A percentile compares a stretch with the other conserved stretches of the same genome.
Conservation (phyloP, 2,113 vertebrate species). For the Lagenorhynchus albirostris region DNA sequence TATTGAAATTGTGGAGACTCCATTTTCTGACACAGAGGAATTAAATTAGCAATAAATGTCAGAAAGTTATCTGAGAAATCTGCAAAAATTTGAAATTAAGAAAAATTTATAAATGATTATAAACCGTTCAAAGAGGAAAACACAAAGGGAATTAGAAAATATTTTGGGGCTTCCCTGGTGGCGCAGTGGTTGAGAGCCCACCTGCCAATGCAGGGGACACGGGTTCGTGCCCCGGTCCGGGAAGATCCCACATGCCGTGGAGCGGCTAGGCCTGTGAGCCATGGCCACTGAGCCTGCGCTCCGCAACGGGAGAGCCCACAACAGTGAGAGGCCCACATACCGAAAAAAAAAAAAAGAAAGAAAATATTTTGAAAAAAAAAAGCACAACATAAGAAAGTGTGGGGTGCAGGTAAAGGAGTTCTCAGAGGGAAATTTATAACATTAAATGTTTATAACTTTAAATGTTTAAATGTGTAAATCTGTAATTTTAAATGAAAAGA, state of each 20-base stretch:
- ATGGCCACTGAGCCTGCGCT: too few species aligned
- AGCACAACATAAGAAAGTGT: neutral
- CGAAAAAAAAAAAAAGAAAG: too few species aligned
- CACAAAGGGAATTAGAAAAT: neutral
- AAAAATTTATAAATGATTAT: neutral
- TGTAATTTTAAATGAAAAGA: neutral
- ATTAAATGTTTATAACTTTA: neutral
- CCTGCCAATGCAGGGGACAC: too few species aligned
- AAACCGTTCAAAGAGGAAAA: neutral
- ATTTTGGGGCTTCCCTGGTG: neutral
- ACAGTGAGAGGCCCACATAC: too few species aligned
- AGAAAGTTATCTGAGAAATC: neutral
- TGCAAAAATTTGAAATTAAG: neutral
- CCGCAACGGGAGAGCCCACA: too few species aligned
- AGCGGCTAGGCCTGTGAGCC: too few species aligned
- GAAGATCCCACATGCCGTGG: too few species aligned
- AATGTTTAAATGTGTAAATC: too few species aligned
- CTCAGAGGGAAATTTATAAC: neutral
- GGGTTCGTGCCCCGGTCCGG: too few species aligned
- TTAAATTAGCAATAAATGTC: neutral
- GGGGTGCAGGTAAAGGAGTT: neutral
- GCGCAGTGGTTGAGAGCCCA: too few species aligned
- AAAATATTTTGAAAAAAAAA: slow-evolving; percentile 5
- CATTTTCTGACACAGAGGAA: neutral
- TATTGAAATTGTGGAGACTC: neutral